These are phyloP conservation scores for Chascanopsetta lugubris DNA, from an alignment of 2,113 vertebrate genomes.

Conservation along the genomic window DNA sequence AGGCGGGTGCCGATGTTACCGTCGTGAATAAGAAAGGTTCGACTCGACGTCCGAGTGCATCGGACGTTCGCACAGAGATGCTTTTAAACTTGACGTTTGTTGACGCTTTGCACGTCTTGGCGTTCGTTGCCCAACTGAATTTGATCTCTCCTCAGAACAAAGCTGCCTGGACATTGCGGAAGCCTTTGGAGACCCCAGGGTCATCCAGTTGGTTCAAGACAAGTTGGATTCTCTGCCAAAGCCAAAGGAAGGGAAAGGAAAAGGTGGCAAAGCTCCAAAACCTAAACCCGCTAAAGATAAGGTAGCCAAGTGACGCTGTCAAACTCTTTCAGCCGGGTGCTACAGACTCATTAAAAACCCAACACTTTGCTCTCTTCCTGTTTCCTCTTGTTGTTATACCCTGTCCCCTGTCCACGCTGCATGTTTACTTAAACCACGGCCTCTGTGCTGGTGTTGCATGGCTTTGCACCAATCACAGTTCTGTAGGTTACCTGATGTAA, in stretches of 20 bases:
- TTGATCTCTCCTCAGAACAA: conserved; percentile 75
- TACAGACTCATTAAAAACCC: conserved; percentile 7
- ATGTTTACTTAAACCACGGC: no score
- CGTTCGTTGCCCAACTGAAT: conserved; percentile 14
- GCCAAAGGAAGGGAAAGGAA: conserved; percentile 69
- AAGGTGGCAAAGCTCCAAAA: conserved; percentile 64
- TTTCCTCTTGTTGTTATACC: neutral
- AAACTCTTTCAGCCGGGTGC: neutral
- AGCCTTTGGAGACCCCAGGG: conserved; percentile 81
- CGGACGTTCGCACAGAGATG: neutral
- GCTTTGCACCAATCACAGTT: no score
- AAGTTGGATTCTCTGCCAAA: conserved; percentile 81
- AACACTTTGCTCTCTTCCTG: neutral
- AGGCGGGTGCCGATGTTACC: conserved; percentile 83
- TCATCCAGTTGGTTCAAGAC: conserved; percentile 84
- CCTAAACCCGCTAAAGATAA: conserved; percentile 70
- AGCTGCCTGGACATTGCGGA: conserved; percentile 85
- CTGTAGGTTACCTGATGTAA: no score
- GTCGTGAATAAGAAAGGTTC: conserved; percentile 86
- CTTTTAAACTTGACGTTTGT: no score
- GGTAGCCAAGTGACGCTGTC: conserved; percentile 50
- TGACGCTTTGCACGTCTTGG: neutral
- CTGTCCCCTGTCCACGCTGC: no score
- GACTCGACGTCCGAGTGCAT: neutral
- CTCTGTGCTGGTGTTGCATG: no score